Conservation (phyloP, 2,113 vertebrate genomes). For the Maylandia zebra region DNA sequence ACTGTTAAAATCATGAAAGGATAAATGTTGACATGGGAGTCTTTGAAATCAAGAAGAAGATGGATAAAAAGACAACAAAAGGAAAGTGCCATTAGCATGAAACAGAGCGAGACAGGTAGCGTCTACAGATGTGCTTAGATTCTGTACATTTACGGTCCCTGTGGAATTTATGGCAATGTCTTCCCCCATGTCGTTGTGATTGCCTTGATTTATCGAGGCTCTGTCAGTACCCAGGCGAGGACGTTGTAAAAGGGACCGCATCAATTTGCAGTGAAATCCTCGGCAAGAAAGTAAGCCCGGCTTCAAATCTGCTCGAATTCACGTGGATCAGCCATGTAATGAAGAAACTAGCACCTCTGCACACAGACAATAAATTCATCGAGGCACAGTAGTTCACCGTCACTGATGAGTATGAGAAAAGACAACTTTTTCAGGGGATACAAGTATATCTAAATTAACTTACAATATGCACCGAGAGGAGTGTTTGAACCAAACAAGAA, state of each 20-base stretch:
- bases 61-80: neutral
- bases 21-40: neutral
- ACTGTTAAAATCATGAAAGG: neutral
- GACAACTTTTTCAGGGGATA: neutral
- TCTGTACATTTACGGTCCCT: conserved; percentile 45
- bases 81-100: neutral
- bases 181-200: conserved; percentile 40
- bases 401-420: neutral
- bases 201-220: conserved; percentile 61
- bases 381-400: neutral
- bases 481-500: neutral
- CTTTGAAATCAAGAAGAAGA: neutral
- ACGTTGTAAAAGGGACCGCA: conserved; percentile 45
- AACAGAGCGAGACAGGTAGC: neutral
- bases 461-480: neutral
- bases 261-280: conserved; percentile 63
- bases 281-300: neutral
- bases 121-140: conserved; percentile 30
- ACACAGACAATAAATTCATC: conserved; percentile 18
- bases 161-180: conserved; percentile 49
- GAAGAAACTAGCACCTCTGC: neutral
- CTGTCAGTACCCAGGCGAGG: conserved; percentile 42
- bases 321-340: conserved; percentile 31
- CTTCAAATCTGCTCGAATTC: conserved; percentile 31
- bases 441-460: neutral